phyloP scores from a whole-genome alignment of 2,797 vertebrate species.

The Sternotherus odoratus region DNA sequence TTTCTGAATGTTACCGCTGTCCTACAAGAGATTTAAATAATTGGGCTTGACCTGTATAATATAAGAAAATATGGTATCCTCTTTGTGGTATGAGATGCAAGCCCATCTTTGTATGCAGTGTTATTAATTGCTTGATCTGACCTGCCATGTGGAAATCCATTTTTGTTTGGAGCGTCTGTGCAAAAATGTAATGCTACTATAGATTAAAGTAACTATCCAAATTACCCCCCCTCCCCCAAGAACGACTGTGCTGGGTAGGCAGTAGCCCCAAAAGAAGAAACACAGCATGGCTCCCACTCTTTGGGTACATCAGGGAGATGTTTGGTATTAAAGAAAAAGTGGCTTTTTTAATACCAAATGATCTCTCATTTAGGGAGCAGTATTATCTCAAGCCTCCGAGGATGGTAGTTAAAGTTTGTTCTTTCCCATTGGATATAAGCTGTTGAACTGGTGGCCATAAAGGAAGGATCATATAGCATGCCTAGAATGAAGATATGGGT shows the following conservation, averaged over 20 bases:
- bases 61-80: neutral
- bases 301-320: neutral
- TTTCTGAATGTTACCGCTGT: neutral
- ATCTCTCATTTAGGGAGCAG: neutral
- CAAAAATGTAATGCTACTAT: neutral
- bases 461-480: neutral
- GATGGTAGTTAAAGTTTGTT: neutral
- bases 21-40: neutral
- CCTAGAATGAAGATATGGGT: neutral
- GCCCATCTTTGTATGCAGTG: neutral
- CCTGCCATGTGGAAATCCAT: neutral
- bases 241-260: neutral
- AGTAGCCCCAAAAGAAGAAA: neutral
- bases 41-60: neutral
- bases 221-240: neutral
- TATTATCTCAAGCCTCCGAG: neutral
- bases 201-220: neutral
- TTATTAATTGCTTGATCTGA: neutral
- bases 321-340: neutral
- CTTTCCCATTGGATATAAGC: neutral
- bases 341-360: slow-evolving; percentile 3
- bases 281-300: neutral
- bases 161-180: neutral
- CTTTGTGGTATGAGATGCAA: neutral
- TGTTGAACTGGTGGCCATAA: neutral